These are phyloP conservation scores for Alcis repandata DNA, from an alignment of 2,888 invertebrate species.

Conservation along the genomic window DNA sequence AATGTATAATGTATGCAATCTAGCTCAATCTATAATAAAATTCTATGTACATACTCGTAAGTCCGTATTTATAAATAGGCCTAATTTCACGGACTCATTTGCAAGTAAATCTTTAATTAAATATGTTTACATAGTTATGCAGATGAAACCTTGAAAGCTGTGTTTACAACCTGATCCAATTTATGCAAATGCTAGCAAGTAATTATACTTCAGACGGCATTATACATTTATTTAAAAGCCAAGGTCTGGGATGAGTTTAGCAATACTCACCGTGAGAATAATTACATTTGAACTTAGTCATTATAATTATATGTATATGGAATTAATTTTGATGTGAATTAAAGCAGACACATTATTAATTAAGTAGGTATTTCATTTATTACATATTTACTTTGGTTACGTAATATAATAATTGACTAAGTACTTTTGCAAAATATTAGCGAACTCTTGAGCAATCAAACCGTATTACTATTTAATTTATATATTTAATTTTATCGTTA, in stretches of 20 bases:
- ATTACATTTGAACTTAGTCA: not conserved
- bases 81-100: not conserved
- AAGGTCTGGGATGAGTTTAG: constrained; percentile 31
- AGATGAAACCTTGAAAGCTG: constrained; percentile 26
- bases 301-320: too few species aligned
- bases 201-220: constrained; percentile 9
- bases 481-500: too few species aligned
- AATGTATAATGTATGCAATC: too few species aligned
- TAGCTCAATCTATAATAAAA: too few species aligned
- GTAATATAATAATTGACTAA: too few species aligned
- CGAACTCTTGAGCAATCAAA: too few species aligned
- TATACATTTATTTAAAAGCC: constrained; percentile 17
- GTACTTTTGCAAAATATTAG: too few species aligned
- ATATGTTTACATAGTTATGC: constrained; percentile 6
- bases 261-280: constrained; percentile 14
- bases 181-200: constrained; percentile 13
- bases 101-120: not conserved
- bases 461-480: too few species aligned
- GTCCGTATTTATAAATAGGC: too few species aligned
- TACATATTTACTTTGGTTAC: too few species aligned
- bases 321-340: constrained; percentile 9
- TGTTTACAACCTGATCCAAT: constrained; percentile 13
- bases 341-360: not conserved
- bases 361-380: too few species aligned
- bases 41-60: too few species aligned